phyloP scores from a whole-genome alignment of 2,113 vertebrate genomes.

The Thomomys bottae region DNA sequence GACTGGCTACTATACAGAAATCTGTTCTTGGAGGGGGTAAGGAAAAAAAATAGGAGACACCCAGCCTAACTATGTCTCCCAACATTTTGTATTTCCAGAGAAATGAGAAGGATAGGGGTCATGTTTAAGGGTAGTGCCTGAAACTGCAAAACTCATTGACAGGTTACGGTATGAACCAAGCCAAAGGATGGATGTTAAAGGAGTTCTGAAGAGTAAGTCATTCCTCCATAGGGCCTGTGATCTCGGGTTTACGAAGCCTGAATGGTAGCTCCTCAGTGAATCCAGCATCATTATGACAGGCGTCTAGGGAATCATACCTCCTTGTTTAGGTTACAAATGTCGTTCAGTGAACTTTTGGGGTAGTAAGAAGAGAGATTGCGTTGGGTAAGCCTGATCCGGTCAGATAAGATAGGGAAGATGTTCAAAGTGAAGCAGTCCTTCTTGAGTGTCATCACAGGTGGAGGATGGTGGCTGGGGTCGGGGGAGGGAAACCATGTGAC shows the following conservation, averaged over 20 bases:
- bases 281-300: fast-evolving
- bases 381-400: background rate
- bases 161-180: too few relatives aligned
- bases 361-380: background rate
- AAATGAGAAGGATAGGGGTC: fast-evolving
- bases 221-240: background rate
- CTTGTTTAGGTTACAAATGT: too few relatives aligned
- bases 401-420: too few relatives aligned
- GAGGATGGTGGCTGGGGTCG: too few relatives aligned
- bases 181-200: too few relatives aligned
- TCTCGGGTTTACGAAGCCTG: fast-evolving
- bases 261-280: too few relatives aligned
- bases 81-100: background rate
- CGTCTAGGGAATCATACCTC: too few relatives aligned
- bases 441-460: too few relatives aligned
- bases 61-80: too few relatives aligned
- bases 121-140: fast-evolving
- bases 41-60: background rate
- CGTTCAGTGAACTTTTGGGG: background rate
- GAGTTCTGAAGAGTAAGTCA: fast-evolving
- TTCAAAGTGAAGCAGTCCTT: background rate
- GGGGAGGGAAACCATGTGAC: fast-evolving
- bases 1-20: too few relatives aligned
- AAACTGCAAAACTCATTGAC: fast-evolving
- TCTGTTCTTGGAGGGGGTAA: background rate